Evolutionary conservation across 1,140 invertebrate species (phyloP).

Genomic region (Procambarus clarkii): DNA sequence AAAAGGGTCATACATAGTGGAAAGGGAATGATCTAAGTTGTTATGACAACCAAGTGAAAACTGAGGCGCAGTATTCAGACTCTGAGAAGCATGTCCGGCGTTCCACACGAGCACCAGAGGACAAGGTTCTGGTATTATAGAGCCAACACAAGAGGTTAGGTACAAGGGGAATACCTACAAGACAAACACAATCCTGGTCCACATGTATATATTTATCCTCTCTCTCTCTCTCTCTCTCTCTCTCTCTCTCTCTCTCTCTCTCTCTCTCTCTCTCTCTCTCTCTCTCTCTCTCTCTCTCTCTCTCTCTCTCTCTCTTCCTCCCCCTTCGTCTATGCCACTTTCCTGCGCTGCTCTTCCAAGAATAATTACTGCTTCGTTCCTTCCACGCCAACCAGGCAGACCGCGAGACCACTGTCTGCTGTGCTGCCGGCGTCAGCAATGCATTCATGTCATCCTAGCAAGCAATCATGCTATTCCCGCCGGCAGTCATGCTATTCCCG

Average conservation of each 20-base stretch:
- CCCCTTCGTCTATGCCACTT: neutral
- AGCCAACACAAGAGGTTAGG: neutral
- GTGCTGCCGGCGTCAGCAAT: too few species aligned
- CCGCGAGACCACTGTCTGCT: neutral
- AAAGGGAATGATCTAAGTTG: too few species aligned
- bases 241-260: neutral
- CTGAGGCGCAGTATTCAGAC: too few species aligned
- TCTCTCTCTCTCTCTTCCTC: conserved; percentile 27
- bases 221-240: too few species aligned
- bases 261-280: neutral
- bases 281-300: conserved; percentile 1
- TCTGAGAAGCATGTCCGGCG: too few species aligned
- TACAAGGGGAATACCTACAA: neutral
- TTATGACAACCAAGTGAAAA: too few species aligned
- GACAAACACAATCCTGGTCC: neutral
- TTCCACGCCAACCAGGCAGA: neutral
- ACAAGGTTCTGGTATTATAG: neutral
- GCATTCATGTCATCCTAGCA: too few species aligned
- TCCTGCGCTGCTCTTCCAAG: neutral
- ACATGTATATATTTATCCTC: neutral
- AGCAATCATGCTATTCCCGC: too few species aligned
- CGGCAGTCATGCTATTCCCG: too few species aligned
- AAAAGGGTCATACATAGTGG: too few species aligned
- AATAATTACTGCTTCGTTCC: too few species aligned
- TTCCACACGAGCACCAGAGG: too few species aligned